These are phyloP conservation scores for Thamnophis elegans DNA, from an alignment of 2,797 vertebrate species.

Conservation along the genomic window DNA sequence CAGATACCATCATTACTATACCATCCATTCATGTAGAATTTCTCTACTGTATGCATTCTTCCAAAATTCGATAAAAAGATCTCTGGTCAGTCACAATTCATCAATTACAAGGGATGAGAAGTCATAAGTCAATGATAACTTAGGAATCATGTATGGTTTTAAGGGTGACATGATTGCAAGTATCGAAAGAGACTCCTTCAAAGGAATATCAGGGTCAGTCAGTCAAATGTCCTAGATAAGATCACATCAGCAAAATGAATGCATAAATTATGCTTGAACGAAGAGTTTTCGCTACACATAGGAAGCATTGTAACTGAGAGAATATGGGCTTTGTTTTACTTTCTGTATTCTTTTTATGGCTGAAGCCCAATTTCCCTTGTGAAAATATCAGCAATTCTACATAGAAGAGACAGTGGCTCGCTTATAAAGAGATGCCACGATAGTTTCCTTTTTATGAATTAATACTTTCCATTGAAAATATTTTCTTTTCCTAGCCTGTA, in stretches of 20 bases:
- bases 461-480: background rate
- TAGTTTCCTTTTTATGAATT: background rate
- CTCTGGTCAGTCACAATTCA: background rate
- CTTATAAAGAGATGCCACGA: conserved; percentile 18
- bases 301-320: conserved; percentile 41
- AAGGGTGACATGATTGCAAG: conserved; percentile 36
- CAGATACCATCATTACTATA: background rate
- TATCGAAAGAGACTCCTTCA: background rate
- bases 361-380: conserved; percentile 56
- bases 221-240: conserved; percentile 58
- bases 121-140: background rate
- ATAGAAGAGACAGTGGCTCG: conserved; percentile 44
- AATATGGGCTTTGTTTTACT: conserved; percentile 46
- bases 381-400: conserved; percentile 41
- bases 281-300: conserved; percentile 53
- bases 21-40: background rate
- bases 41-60: background rate
- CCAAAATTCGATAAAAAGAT: background rate
- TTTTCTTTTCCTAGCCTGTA: background rate
- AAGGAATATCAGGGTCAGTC: conserved; percentile 43
- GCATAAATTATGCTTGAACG: conserved; percentile 55
- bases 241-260: conserved; percentile 58
- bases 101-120: background rate
- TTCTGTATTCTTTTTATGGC: conserved; percentile 57
- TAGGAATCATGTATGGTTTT: conserved; percentile 49